Conservation (phyloP, 2,888 invertebrate species). For the Drosophila hamatofila region DNA sequence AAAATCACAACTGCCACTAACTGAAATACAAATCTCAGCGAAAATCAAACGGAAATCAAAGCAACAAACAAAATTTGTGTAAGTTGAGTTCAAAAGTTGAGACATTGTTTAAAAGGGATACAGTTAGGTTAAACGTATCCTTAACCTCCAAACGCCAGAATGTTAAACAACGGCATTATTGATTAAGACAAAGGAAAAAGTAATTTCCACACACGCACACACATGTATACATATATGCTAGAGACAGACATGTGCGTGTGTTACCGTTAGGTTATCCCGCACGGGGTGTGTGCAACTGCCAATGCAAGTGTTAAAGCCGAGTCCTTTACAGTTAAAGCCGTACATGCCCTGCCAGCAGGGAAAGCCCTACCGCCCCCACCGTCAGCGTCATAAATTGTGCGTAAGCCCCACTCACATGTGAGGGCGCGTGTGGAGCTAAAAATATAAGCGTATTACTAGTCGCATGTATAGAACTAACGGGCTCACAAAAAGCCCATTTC, state of each 20-base stretch:
- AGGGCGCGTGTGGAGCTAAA: conserved; percentile 30
- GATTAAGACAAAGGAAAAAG: conserved; percentile 58
- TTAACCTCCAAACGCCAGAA: conserved; percentile 31
- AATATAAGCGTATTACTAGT: conserved; percentile 38
- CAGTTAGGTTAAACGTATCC: conserved; percentile 8
- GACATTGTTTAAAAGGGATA: conserved; percentile 17
- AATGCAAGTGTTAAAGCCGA: conserved; percentile 30
- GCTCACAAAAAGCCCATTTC: conserved; percentile 23
- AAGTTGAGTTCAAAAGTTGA: conserved; percentile 23
- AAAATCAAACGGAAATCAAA: conserved; percentile 6
- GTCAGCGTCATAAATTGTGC: conserved; percentile 18
- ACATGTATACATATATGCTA: background rate
- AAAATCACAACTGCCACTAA: conserved; percentile 26
- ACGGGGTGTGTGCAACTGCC: conserved; percentile 14
- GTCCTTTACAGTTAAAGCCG: background rate
- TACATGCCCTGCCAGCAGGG: conserved; percentile 1
- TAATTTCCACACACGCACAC: conserved; percentile 27
- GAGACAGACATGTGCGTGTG: conserved; percentile 57
- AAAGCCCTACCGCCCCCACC: background rate
- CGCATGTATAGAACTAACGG: conserved; percentile 25
- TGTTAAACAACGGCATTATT: conserved; percentile 52
- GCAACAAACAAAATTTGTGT: conserved; percentile 31
- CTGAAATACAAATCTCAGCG: background rate
- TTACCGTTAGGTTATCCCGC: conserved; percentile 33
- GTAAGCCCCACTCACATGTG: conserved; percentile 22